Evolutionary conservation across 2,797 vertebrate species (phyloP).

Genomic region (Halcyon leucocephala): DNA sequence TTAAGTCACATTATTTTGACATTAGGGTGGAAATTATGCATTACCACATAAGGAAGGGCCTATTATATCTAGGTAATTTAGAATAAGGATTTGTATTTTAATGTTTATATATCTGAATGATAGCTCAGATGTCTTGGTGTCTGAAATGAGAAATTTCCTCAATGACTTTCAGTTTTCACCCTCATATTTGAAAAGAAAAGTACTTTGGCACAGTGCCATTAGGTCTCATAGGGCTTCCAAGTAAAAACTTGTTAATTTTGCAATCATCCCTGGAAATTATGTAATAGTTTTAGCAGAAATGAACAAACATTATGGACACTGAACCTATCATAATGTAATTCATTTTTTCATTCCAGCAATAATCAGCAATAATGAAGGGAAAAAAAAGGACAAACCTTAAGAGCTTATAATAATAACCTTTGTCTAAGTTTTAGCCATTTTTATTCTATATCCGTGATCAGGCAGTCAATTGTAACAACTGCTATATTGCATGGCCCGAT

Average conservation of each 20-base stretch:
- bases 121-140: not conserved
- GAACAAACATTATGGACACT: conserved; percentile 58
- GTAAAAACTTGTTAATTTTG: conserved; percentile 57
- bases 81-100: not conserved
- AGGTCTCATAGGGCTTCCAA: not conserved
- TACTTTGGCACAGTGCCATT: conserved; percentile 39
- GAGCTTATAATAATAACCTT: conserved; percentile 45
- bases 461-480: not conserved
- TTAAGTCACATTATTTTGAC: not conserved
- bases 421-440: conserved; percentile 37
- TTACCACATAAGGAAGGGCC: not conserved
- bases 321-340: conserved; percentile 60
- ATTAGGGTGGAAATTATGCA: not conserved
- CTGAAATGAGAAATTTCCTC: not conserved
- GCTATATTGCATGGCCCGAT: not conserved
- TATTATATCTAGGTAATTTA: not conserved
- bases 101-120: not conserved
- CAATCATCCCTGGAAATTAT: conserved; percentile 54
- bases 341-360: conserved; percentile 41
- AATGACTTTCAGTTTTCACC: conserved; percentile 48
- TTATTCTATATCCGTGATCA: conserved; percentile 3
- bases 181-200: conserved; percentile 29
- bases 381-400: conserved; percentile 42
- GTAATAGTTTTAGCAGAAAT: conserved; percentile 54
- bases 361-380: conserved; percentile 26